Evolutionary conservation across 2,797 vertebrate genomes (phyloP), one percentile per base, ranked within the genome.

Genomic region (Sarcoramphus papa): DNA sequence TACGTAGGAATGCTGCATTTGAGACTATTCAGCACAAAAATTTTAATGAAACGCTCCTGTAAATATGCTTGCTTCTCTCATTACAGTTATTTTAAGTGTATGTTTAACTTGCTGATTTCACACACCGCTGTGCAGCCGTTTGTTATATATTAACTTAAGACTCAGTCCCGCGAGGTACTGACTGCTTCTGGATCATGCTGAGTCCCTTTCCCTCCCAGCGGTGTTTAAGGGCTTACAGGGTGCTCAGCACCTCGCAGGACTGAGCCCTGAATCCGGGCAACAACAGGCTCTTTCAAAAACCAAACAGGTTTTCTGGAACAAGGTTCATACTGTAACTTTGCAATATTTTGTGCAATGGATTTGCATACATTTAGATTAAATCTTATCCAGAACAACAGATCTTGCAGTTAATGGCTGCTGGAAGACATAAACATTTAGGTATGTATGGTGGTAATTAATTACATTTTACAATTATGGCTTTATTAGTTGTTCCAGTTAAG

Each of bases 81-180:
- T 83, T 96, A 91, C 67, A 82, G 64, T 95, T 97, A 94, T 92
- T 97, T 82, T 87, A 63, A 92, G 92, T 96, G 43, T 92, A 83
- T 97, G 63, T 97, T 98, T 98, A 97, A 97, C 97, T 94, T 91
- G 73, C 86, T 95, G 95, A 95, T 85, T 96, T 95, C 92, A 92
- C 74, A 90, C 88, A 92, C 86, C n/a, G 21, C 73, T 96, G 94
- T 98, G 87, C 94, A 96, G 92, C 93, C 6, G 0, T 88, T 94
- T 4, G 95, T 98, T 98, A 98, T 27, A 95, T 31, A 98, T 98
- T 98, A 98, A 98, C 98, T 96, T 59, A 50, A 85, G 89, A 83
- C 64, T 85, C 63, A n/a, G 6, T 57, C 67, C 63, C 1, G 0
- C 47, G 21, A 81, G 62, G 67, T 79, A 31, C 62, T 40, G 50